A percentile compares a stretch with the other conserved stretches of the same genome.
These are phyloP conservation scores for Oophaga pumilio DNA, from an alignment of 2,113 vertebrate genomes.

Conservation along the genomic window DNA sequence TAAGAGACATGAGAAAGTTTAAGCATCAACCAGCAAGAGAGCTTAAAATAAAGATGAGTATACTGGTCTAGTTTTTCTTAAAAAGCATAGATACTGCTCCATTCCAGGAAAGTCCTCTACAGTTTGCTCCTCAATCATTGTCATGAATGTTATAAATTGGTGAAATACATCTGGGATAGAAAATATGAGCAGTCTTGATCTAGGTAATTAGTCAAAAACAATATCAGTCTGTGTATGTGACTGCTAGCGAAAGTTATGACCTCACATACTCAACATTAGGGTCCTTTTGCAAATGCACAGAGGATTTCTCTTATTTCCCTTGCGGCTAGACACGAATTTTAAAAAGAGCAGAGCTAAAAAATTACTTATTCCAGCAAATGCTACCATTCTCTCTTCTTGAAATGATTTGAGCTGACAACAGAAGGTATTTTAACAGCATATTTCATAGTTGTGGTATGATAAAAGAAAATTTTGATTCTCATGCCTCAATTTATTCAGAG, in stretches of 20 bases:
- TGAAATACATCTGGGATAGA: constrained; percentile 54
- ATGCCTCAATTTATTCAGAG: not conserved
- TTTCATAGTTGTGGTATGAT: not conserved
- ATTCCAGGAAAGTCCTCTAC: too few species aligned
- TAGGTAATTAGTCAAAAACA: constrained; percentile 62
- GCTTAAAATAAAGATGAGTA: too few species aligned
- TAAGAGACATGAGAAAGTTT: too few species aligned
- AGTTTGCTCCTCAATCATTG: constrained; percentile 45
- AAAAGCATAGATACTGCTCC: too few species aligned
- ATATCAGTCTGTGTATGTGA: constrained; percentile 54
- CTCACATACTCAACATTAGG: constrained; percentile 28
- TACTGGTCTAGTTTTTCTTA: too few species aligned
- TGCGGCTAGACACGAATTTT: not conserved
- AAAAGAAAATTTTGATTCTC: not conserved
- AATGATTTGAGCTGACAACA: not conserved
- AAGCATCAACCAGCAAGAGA: too few species aligned
- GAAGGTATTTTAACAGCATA: not conserved
- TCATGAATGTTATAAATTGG: constrained; percentile 64
- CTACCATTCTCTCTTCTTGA: not conserved
- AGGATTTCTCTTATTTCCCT: constrained; percentile 23
- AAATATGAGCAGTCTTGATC: constrained; percentile 58
- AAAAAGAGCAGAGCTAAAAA: not conserved
- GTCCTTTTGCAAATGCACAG: constrained; percentile 29
- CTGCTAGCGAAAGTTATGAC: constrained; percentile 22
- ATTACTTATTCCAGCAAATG: not conserved